A percentile compares a stretch with the other conserved stretches of the same genome.
Evolutionary conservation across 2,113 vertebrate genomes (phyloP).

Genomic region (Pongo abelii): DNA sequence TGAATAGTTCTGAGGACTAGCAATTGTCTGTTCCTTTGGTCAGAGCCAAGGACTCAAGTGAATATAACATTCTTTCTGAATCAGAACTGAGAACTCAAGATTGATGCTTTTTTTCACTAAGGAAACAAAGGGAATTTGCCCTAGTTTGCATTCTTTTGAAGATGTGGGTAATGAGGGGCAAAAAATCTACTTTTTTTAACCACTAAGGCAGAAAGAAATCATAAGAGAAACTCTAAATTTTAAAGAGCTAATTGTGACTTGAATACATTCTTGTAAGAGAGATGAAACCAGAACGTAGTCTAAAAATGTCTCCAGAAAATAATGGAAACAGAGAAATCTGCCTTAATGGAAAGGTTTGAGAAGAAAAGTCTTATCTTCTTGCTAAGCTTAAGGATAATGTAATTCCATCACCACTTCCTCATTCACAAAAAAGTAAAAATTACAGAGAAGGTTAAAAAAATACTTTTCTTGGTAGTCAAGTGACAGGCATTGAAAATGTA

Average conservation of each 20-base stretch:
- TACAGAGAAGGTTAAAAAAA: not conserved
- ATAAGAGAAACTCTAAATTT: not conserved
- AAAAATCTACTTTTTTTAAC: not conserved
- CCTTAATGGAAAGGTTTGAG: not conserved
- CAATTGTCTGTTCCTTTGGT: not conserved
- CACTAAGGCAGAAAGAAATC: not conserved
- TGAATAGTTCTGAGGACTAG: not conserved
- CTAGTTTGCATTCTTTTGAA: constrained; percentile 8
- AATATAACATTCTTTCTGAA: not conserved
- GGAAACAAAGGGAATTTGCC: not conserved
- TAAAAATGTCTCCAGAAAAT: not conserved
- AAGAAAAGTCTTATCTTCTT: not conserved
- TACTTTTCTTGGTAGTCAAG: not conserved
- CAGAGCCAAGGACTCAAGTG: not conserved
- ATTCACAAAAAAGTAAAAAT: not conserved
- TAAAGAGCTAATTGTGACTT: constrained; percentile 6
- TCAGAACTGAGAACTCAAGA: not conserved
- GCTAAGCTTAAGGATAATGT: not conserved
- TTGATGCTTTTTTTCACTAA: not conserved
- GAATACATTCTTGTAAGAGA: not conserved
- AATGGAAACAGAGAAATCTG: not conserved
- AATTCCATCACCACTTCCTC: not conserved
- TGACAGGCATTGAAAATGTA: not conserved
- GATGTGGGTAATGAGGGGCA: not conserved
- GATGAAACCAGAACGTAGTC: not conserved